Evolutionary conservation across 2,797 vertebrate species (phyloP).

Genomic region (Mus minutoides): DNA sequence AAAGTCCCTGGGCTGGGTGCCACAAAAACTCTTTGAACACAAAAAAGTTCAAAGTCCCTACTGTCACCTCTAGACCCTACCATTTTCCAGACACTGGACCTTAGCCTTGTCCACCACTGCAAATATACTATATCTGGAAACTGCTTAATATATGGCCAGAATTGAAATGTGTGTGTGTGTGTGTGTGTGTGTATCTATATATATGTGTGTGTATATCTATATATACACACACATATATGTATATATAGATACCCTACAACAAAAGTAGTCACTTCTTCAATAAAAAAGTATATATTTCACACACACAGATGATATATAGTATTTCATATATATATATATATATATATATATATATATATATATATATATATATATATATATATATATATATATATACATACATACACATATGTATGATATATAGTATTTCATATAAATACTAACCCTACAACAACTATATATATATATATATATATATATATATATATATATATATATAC

Average conservation of each 20-base stretch:
- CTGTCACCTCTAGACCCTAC: neutral
- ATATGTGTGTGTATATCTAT: no score
- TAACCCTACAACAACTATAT: slow-evolving; percentile 25
- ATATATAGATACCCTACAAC: no score
- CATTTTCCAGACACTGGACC: neutral
- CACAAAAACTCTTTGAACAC: neutral
- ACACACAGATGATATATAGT: neutral
- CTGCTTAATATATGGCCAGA: slow-evolving; percentile 12
- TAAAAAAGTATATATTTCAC: no score
- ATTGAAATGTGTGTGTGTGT: no score
- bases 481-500: neutral
- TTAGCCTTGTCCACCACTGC: neutral
- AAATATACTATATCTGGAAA: slow-evolving; percentile 45
- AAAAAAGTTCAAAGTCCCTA: neutral
- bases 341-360: no score
- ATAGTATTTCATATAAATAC: slow-evolving; percentile 40
- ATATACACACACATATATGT: no score
- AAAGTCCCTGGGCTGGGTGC: neutral
- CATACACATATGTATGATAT: no score
- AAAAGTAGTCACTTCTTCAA: no score
- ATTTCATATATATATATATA: slow-evolving; percentile 38
- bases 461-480: neutral
- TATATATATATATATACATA: no score
- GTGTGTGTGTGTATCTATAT: no score
- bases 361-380: neutral